A percentile compares a stretch with the other conserved stretches of the same genome.
Conservation (phyloP, 2,888 invertebrate species). For the Thera britannica region DNA sequence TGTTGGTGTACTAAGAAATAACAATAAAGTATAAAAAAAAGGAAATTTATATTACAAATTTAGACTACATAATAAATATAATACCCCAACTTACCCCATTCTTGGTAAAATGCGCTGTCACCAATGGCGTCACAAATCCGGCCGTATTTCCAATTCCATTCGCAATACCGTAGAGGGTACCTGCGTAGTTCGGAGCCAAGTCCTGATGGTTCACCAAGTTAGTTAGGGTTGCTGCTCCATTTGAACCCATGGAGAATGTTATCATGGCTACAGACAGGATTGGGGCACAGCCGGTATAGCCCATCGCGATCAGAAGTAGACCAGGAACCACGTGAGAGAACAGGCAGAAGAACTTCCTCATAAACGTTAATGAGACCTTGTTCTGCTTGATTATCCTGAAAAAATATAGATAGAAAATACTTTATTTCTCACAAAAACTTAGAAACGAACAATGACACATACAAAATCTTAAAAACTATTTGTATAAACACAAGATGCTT, state of each 20-base stretch:
- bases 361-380: constrained; percentile 79
- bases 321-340: constrained; percentile 86
- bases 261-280: constrained; percentile 87
- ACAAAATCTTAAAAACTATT: too few species aligned
- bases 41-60: too few species aligned
- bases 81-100: constrained; percentile 74
- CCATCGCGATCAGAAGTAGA: constrained; percentile 80
- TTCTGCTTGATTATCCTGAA: constrained; percentile 80
- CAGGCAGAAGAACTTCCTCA: constrained; percentile 87
- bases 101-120: constrained; percentile 87
- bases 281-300: constrained; percentile 86
- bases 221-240: constrained; percentile 86
- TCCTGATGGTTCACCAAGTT: constrained; percentile 89
- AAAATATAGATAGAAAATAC: constrained; percentile 35
- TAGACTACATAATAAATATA: too few species aligned
- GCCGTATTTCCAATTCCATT: constrained; percentile 90
- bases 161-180: constrained; percentile 90
- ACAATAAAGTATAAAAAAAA: too few species aligned
- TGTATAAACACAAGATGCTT: too few species aligned
- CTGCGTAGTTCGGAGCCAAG: constrained; percentile 91
- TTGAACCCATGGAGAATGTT: constrained; percentile 88
- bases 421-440: neutral
- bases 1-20: too few species aligned
- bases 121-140: constrained; percentile 89
- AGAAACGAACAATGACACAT: too few species aligned